phyloP scores from a whole-genome alignment of 37 sponge, comb jelly and placozoan genomes.

The Theonella swinhoei region DNA sequence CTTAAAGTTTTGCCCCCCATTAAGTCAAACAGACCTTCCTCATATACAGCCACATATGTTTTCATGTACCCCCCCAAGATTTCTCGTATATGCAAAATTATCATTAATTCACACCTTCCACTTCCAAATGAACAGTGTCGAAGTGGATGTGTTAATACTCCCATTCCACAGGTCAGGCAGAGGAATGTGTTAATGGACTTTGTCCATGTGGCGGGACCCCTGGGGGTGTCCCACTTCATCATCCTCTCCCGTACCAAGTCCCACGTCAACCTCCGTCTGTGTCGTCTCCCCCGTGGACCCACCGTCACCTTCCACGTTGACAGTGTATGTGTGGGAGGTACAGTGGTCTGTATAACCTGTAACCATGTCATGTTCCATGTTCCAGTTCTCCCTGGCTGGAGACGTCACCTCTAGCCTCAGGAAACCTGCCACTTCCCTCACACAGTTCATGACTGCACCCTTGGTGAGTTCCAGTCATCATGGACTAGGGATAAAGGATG shows the following conservation, averaged over 20 bases:
- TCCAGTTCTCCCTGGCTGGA: conserved; percentile 61
- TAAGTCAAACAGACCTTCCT: too few species aligned
- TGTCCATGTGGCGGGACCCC: conserved; percentile 82
- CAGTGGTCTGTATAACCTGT: background rate
- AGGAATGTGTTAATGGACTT: conserved; percentile 86
- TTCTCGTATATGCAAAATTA: too few species aligned
- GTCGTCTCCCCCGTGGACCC: conserved; percentile 78
- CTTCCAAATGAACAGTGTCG: too few species aligned
- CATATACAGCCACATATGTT: too few species aligned
- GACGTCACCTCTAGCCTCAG: conserved; percentile 64
- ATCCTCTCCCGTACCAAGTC: conserved; percentile 46
- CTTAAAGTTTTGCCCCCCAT: too few species aligned
- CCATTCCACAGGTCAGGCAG: conserved; percentile 74
- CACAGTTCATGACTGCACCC: conserved; percentile 55
- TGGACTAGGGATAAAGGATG: too few species aligned
- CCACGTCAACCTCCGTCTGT: conserved; percentile 47
- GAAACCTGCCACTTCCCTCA: conserved; percentile 34
- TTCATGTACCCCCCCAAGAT: too few species aligned
- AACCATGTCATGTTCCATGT: too few species aligned
- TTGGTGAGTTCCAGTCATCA: conserved; percentile 29
- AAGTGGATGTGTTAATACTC: too few species aligned
- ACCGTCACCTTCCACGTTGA: conserved; percentile 86
- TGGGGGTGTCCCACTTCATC: conserved; percentile 82
- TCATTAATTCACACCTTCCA: too few species aligned
- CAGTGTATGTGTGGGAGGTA: conserved; percentile 41